Evolutionary conservation across 2,113 vertebrate species (phyloP).

Genomic region (Cottus gobio): DNA sequence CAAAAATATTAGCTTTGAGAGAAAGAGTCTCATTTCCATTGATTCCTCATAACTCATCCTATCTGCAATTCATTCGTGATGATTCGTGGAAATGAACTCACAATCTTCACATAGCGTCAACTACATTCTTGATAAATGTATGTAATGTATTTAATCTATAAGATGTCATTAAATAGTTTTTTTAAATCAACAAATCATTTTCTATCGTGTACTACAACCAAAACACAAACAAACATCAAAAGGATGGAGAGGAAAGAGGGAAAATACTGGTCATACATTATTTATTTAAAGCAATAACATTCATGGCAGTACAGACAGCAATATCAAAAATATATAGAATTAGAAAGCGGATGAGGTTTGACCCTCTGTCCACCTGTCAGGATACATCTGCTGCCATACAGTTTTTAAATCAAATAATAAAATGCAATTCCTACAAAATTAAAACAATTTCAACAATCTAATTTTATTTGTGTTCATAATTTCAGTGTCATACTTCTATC

Average conservation of each 20-base stretch:
- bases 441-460: not conserved
- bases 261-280: slow-evolving; percentile 16
- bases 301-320: not conserved
- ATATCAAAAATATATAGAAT: slow-evolving; percentile 45
- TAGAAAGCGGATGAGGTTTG: not conserved
- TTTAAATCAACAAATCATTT: not conserved
- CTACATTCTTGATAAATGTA: not conserved
- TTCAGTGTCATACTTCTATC: not conserved
- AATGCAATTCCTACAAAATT: not conserved
- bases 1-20: not conserved
- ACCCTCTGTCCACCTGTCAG: not conserved
- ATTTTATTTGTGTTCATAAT: not conserved
- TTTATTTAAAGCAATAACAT: slow-evolving; percentile 54
- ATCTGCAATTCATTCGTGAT: no score
- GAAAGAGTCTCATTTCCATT: not conserved
- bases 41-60: not conserved
- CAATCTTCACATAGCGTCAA: not conserved
- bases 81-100: no score
- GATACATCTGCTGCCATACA: not conserved
- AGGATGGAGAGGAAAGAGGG: not conserved
- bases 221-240: not conserved
- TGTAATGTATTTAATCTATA: not conserved
- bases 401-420: not conserved
- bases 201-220: not conserved
- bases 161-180: no score